Base-by-base conservation (phyloP, 2,888 invertebrate species). In the Cataglyphis cursor region DNA sequence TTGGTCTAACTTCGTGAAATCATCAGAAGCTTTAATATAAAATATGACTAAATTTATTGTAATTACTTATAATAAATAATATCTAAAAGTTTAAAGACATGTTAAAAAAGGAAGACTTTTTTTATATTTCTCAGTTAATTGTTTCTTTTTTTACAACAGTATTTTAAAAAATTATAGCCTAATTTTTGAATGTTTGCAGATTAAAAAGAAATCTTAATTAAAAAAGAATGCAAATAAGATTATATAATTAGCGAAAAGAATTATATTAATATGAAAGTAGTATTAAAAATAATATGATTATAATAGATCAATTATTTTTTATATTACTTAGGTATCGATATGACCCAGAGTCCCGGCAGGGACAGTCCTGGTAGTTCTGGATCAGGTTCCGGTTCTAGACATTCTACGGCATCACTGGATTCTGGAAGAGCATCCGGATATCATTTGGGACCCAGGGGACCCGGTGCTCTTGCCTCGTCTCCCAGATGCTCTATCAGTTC, bases 311-410 rank as follows among this genome's bases (percentile, higher is more conserved):
- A 51, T n/a, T 51, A 15, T 41, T 54, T n/a, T 38, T n/a, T 31
- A 54, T 83, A 76, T 35, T 54, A 90, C 81, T 76, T 89, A 95
- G 95, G 95, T 90, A 95, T 95, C 90, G 95, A 95, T 91, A 94
- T 95, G 93, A 94, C 95, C 76, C 95, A 95, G 88, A 98, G 98
- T 92, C 98, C 98, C 62, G 98, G 98, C n/a, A 96, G 98, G 84
- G 98, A 98, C 95, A 98, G 98, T 94, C 98, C 98, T 18, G 98
- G 98, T 18, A 98, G 98, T 21, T 97, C 98, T 80, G 98, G 98
- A 10, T 98, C 98, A 38, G 98, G 98, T 59, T 98, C 98, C 1
- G 98, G 98, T 31, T 98, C 98, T 24, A 96, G 99, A 64, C 98
- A 99, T 95, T 98, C 98, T 87, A 98, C 98, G 0, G 98, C 98